These are phyloP conservation scores for Myiopsitta monachus DNA, from an alignment of 2,113 vertebrate genomes.

Conservation along the genomic window DNA sequence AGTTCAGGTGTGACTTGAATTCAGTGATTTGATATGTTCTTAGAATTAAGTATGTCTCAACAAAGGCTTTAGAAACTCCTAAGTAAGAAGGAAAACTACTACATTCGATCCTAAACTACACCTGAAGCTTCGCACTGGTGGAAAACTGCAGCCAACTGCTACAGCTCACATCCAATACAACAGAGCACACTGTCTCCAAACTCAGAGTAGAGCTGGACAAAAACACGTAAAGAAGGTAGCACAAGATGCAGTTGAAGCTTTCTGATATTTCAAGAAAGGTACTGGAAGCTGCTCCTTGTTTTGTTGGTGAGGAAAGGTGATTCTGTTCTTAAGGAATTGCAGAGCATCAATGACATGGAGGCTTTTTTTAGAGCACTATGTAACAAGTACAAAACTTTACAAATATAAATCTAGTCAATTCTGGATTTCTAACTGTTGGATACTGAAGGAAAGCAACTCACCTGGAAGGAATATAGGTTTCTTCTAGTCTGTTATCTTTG, in stretches of 20 bases:
- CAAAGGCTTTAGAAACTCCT: neutral
- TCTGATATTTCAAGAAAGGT: neutral
- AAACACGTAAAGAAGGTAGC: neutral
- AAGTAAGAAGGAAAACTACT: neutral
- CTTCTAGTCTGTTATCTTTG: constrained; percentile 47
- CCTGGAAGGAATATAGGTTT: constrained; percentile 42
- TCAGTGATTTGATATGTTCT: neutral
- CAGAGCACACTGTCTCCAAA: no score
- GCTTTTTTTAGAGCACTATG: neutral
- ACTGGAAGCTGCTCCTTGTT: neutral
- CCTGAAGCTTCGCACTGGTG: neutral
- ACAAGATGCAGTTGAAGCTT: neutral
- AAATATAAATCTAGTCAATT: neutral
- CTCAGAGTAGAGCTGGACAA: neutral
- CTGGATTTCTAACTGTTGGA: neutral
- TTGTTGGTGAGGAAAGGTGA: neutral
- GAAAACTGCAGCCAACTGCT: neutral
- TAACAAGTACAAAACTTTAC: neutral
- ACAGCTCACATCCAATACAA: neutral
- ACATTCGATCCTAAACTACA: neutral
- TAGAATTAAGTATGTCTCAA: neutral
- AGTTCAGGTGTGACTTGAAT: neutral
- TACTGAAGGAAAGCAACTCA: constrained; percentile 14
- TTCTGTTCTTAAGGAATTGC: neutral
- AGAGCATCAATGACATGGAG: neutral